Percentiles rank a stretch among this genome's conserved stretches.
Evolutionary conservation across 1,140 invertebrate species (phyloP).

Genomic region (Macrostomum lignano): DNA sequence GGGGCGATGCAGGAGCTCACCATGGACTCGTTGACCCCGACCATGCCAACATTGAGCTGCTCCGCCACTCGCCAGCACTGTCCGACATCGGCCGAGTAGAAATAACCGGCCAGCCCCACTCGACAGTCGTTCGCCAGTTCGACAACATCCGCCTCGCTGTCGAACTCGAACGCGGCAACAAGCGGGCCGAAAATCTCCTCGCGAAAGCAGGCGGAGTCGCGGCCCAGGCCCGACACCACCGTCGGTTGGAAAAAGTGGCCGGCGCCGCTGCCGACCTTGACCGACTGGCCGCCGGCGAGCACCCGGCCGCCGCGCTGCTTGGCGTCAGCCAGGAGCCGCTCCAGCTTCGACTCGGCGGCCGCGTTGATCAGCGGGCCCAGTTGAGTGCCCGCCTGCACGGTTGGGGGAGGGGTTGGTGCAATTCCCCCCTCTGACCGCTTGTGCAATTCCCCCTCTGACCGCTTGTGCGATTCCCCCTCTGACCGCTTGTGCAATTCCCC

Average conservation of each 20-base stretch:
- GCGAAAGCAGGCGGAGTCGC: slow-evolving; percentile 47
- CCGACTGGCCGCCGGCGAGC: no score
- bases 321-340: no score
- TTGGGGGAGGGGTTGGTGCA: no score
- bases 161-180: slow-evolving; percentile 53
- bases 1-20: slow-evolving; percentile 67
- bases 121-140: slow-evolving; percentile 36
- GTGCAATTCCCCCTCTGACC: no score
- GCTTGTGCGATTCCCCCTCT: no score
- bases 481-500: no score
- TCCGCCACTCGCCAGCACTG: slow-evolving; percentile 67
- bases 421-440: no score
- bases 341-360: slow-evolving; percentile 52
- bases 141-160: slow-evolving; percentile 58
- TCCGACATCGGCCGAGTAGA: slow-evolving; percentile 59
- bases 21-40: slow-evolving; percentile 80
- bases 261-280: no score
- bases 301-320: no score
- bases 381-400: slow-evolving; percentile 37
- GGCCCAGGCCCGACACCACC: slow-evolving; percentile 45
- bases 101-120: slow-evolving; percentile 41
- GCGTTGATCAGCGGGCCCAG: slow-evolving; percentile 70
- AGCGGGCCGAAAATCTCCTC: slow-evolving; percentile 92
- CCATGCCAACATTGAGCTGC: slow-evolving; percentile 43
- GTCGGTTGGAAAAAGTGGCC: slow-evolving; percentile 67